These are phyloP conservation scores for Cheilosia pagana DNA, from an alignment of 2,888 invertebrate species.

Conservation along the genomic window DNA sequence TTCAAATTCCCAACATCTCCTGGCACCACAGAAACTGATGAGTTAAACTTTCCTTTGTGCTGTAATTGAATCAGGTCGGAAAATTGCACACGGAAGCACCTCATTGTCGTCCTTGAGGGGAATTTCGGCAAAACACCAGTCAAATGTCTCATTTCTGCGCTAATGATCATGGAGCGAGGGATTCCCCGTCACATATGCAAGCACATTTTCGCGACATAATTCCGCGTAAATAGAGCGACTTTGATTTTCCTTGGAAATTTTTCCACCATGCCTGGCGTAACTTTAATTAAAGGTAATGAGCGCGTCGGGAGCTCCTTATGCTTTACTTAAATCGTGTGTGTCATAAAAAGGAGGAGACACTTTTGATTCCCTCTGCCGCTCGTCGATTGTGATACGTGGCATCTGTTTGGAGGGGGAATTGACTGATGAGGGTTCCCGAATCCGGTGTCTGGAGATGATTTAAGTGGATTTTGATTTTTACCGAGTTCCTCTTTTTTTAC, in stretches of 20 bases:
- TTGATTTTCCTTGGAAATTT: slow-evolving; percentile 40
- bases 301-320: slow-evolving; percentile 23
- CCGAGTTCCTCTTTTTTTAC: slow-evolving; percentile 38
- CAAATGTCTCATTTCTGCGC: slow-evolving; percentile 42
- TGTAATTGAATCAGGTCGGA: slow-evolving; percentile 67
- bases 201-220: too few relatives aligned
- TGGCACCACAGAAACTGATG: slow-evolving; percentile 23
- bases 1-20: slow-evolving; percentile 28
- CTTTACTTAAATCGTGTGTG: slow-evolving; percentile 56
- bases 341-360: slow-evolving; percentile 58
- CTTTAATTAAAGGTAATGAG: slow-evolving; percentile 72
- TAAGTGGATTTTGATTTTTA: slow-evolving; percentile 69
- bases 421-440: slow-evolving; percentile 34
- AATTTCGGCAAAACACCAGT: slow-evolving; percentile 3
- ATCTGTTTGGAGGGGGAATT: slow-evolving; percentile 51
- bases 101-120: slow-evolving; percentile 40
- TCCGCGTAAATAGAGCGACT: background rate
- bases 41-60: slow-evolving; percentile 46
- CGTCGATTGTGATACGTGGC: slow-evolving; percentile 15
- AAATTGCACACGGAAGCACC: slow-evolving; percentile 50
- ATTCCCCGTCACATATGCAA: background rate
- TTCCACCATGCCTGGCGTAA: slow-evolving; percentile 54
- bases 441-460: slow-evolving; percentile 51
- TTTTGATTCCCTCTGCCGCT: slow-evolving; percentile 12
- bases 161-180: slow-evolving; percentile 49